Conservation (phyloP, 2,888 invertebrate species). For the Volucella bombylans region DNA sequence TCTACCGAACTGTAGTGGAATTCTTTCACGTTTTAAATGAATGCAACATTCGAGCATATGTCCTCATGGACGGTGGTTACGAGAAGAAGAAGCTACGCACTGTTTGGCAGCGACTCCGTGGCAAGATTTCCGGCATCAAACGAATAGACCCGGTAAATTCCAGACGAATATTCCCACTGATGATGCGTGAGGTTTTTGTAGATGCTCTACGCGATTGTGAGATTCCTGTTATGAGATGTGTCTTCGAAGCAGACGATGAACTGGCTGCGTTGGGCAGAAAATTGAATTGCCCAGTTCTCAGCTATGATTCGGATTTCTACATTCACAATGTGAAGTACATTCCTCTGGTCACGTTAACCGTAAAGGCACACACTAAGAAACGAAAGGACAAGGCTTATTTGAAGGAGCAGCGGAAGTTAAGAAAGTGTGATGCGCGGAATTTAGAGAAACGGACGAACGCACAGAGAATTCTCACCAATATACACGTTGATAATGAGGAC, state of each 20-base stretch:
- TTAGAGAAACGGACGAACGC: slow-evolving; percentile 79
- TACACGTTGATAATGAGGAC: slow-evolving; percentile 74
- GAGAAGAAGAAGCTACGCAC: slow-evolving; percentile 89
- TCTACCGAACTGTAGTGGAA: slow-evolving; percentile 85
- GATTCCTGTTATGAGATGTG: slow-evolving; percentile 88
- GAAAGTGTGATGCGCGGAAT: slow-evolving; percentile 78
- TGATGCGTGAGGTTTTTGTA: slow-evolving; percentile 89
- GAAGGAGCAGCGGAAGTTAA: slow-evolving; percentile 72
- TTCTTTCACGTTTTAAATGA: slow-evolving; percentile 88
- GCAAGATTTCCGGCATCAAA: slow-evolving; percentile 85
- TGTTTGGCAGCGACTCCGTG: slow-evolving; percentile 84
- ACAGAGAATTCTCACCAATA: slow-evolving; percentile 76
- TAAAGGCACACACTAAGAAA: slow-evolving; percentile 81
- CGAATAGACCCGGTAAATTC: slow-evolving; percentile 85
- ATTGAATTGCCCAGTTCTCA: slow-evolving; percentile 92
- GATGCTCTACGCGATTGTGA: slow-evolving; percentile 87
- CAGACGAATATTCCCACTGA: slow-evolving; percentile 88
- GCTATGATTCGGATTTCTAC: slow-evolving; percentile 97
- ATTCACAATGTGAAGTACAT: slow-evolving; percentile 93
- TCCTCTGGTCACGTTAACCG: slow-evolving; percentile 87
- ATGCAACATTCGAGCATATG: slow-evolving; percentile 88
- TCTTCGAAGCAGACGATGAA: slow-evolving; percentile 95
- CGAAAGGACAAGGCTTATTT: slow-evolving; percentile 57
- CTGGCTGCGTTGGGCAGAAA: slow-evolving; percentile 91
- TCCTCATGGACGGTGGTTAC: slow-evolving; percentile 91